Percentiles rank a stretch among this genome's conserved stretches.
These are phyloP conservation scores for Periplaneta americana DNA, from an alignment of 1,140 invertebrate species.

Conservation along the genomic window DNA sequence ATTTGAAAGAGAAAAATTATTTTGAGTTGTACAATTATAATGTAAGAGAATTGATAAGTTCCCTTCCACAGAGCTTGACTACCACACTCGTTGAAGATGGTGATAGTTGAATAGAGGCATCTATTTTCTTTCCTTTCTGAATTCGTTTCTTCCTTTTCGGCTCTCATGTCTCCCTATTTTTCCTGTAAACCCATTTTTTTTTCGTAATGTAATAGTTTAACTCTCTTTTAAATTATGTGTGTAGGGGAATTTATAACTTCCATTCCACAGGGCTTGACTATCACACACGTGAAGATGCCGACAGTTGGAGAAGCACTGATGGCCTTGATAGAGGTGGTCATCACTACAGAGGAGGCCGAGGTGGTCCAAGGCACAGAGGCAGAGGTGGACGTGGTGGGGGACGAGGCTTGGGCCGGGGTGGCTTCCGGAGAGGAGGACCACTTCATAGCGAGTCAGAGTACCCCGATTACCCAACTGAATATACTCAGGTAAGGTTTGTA, in stretches of 20 bases:
- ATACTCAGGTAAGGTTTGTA: conserved; percentile 20
- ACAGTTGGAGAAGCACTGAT: conserved; percentile 32
- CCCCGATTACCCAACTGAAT: conserved; percentile 42
- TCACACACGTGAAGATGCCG: conserved; percentile 27
- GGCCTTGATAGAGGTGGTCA: conserved; percentile 28
- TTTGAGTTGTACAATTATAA: no score
- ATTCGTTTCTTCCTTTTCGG: not conserved
- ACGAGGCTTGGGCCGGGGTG: conserved; percentile 23
- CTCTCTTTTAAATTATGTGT: no score
- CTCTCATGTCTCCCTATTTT: not conserved
- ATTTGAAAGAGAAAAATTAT: no score
- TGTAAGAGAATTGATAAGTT: no score
- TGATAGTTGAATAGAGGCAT: no score
- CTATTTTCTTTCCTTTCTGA: not conserved
- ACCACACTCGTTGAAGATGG: no score
- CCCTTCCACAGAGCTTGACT: no score
- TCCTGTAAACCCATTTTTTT: not conserved
- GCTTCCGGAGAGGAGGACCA: conserved; percentile 24
- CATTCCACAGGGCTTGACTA: conserved; percentile 28
- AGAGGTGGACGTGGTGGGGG: conserved; percentile 27
- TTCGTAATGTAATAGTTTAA: not conserved
- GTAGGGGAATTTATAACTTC: no score
- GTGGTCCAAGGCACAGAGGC: conserved; percentile 30
- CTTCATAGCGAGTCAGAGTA: conserved; percentile 40
- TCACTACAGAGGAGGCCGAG: conserved; percentile 29